Percentiles rank a stretch among this genome's conserved stretches.
These are phyloP conservation scores for Acanthurus tractus DNA, from an alignment of 2,797 vertebrate species.

Conservation along the genomic window DNA sequence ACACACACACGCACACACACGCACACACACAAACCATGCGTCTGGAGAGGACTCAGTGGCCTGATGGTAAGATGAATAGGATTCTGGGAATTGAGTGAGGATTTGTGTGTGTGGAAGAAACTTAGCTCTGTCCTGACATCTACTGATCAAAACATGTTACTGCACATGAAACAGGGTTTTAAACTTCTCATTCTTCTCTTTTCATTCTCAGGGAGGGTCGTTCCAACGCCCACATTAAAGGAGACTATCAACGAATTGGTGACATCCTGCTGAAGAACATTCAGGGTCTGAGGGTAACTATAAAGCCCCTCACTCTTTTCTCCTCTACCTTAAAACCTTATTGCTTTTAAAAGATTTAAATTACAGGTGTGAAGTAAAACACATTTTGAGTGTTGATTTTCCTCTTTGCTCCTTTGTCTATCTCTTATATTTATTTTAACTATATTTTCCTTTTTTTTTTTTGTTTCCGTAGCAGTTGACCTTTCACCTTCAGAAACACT, in stretches of 20 bases:
- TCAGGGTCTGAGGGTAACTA: conserved; percentile 91
- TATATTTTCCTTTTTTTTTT: background rate
- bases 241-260: conserved; percentile 94
- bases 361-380: background rate
- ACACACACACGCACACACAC: conserved; percentile 12
- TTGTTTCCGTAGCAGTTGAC: conserved; percentile 86
- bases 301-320: too few relatives aligned
- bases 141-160: conserved; percentile 37
- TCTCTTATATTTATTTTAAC: background rate
- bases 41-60: conserved; percentile 19
- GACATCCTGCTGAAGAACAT: conserved; percentile 94
- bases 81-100: conserved; percentile 38
- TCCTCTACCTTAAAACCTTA: too few relatives aligned
- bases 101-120: conserved; percentile 11
- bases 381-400: too few relatives aligned
- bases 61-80: conserved; percentile 32
- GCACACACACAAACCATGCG: background rate
- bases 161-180: background rate
- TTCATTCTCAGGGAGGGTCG: conserved; percentile 88
- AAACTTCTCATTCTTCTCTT: background rate
- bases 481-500: conserved; percentile 91
- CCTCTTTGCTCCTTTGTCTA: background rate
- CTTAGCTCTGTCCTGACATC: conserved; percentile 52
- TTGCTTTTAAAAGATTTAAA: background rate
- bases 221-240: conserved; percentile 93